Evolutionary conservation across 2,113 vertebrate species (phyloP).

Genomic region (Rhabdornis inornatus): DNA sequence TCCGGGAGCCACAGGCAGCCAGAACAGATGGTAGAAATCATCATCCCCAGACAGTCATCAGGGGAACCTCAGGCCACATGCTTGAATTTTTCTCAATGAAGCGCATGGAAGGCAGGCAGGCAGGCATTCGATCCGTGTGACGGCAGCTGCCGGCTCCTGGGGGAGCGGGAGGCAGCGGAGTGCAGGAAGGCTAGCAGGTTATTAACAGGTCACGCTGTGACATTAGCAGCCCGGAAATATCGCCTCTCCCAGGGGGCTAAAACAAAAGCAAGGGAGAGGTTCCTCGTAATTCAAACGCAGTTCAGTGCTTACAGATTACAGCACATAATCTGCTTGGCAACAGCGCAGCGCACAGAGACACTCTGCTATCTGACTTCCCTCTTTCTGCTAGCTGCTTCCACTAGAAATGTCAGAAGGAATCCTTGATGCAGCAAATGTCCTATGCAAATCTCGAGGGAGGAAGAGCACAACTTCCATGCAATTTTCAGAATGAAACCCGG

Average conservation of each 20-base stretch:
- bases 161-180: background rate
- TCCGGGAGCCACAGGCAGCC: constrained; percentile 60
- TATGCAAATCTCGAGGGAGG: background rate
- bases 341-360: constrained; percentile 15
- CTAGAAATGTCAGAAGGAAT: constrained; percentile 36
- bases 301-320: constrained; percentile 67
- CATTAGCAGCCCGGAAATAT: constrained; percentile 69
- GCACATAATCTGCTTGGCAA: constrained; percentile 78
- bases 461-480: background rate
- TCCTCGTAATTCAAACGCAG: constrained; percentile 67
- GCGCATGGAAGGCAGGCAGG: background rate
- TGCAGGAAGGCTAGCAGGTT: constrained; percentile 37
- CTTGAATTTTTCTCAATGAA: constrained; percentile 61
- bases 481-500: background rate
- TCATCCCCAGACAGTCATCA: constrained; percentile 69
- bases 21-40: constrained; percentile 73
- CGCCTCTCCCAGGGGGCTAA: constrained; percentile 20
- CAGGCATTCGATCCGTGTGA: constrained; percentile 17
- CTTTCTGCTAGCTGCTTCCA: constrained; percentile 35
- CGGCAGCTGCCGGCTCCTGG: background rate
- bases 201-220: constrained; percentile 52
- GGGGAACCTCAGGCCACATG: constrained; percentile 53
- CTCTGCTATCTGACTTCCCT: background rate
- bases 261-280: constrained; percentile 42
- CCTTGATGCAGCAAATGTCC: background rate